These are phyloP conservation scores for Portevinia maculata DNA, from an alignment of 2,888 invertebrate species.

Conservation along the genomic window DNA sequence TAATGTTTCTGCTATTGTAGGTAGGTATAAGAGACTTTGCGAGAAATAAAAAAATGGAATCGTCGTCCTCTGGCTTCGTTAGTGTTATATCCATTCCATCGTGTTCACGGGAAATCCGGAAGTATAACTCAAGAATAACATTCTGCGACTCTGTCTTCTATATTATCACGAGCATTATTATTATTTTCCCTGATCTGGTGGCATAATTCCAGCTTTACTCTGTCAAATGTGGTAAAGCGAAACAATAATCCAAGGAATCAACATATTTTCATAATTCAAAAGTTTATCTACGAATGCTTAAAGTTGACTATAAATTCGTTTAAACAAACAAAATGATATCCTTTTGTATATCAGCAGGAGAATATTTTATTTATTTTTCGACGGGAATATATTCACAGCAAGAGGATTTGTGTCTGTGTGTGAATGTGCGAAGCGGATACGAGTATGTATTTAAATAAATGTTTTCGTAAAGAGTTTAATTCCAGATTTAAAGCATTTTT, in stretches of 20 bases:
- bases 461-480: too few species aligned
- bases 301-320: slow-evolving; percentile 19
- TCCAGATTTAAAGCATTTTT: too few species aligned
- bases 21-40: too few species aligned
- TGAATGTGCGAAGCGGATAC: too few species aligned
- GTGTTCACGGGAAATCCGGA: slow-evolving; percentile 1
- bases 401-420: too few species aligned
- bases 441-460: too few species aligned
- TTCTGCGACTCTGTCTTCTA: slow-evolving; percentile 4
- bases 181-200: slow-evolving; percentile 16
- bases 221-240: slow-evolving; percentile 35
- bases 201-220: slow-evolving; percentile 33
- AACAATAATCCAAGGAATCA: slow-evolving; percentile 36
- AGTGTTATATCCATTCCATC: slow-evolving; percentile 14
- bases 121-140: slow-evolving; percentile 9
- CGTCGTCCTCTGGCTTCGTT: not conserved
- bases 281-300: slow-evolving; percentile 42
- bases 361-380: too few species aligned
- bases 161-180: slow-evolving; percentile 23
- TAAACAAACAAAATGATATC: slow-evolving; percentile 25
- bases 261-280: slow-evolving; percentile 51
- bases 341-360: not conserved
- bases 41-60: not conserved
- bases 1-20: too few species aligned
- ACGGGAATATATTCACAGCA: too few species aligned